Evolutionary conservation across 2,888 invertebrate genomes (phyloP), one percentile per base, ranked within the genome.

Genomic region (Unio pictorum): DNA sequence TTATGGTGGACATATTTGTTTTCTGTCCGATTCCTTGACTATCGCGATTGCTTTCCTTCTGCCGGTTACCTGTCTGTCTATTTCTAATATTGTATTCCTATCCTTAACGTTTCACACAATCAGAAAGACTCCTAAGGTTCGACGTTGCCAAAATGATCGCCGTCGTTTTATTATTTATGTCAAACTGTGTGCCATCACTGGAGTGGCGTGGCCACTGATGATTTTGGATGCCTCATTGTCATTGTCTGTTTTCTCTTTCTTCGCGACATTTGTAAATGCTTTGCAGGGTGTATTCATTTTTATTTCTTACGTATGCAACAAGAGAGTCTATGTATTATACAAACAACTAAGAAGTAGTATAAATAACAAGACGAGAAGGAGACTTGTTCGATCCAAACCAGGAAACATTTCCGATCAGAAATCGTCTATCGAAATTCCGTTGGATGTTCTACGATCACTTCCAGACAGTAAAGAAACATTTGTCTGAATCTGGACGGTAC

Each of bases 261-360:
- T 81, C 28, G 78, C 76, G 0, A 75, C 75, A 3, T 66, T 80
- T 30, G 65, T 81, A 18, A 83, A 81, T 45, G 82, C 79, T 8
- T 64, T 76, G 3, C 83, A 84, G 62, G 84, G 85, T 15, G 61
- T 82, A 8, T 75, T 82, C 55, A 76, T 85, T 34, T 83, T 83
- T 54, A 11, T 84, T 1, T 77, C 81, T 30, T 84, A 75, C 59
- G 67, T 75, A 11, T 73, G 73, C 55, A 85, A 81, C 69, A 67
- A 63, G n/a, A 71, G 81, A 8, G 80, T 82, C 5, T 55, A 65
- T 2, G 26, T 45, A 23, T 68, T 84, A 72, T 84, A 74, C 64
- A 64, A 64, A 54, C n/a, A 45, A 15, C 15, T 45, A 45, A 15
- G 45, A 45, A 11, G 15, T 45, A 11, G 45, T 45, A 45, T 45